Base-by-base conservation (phyloP, 1,140 invertebrate genomes). In the Lerema accius region DNA sequence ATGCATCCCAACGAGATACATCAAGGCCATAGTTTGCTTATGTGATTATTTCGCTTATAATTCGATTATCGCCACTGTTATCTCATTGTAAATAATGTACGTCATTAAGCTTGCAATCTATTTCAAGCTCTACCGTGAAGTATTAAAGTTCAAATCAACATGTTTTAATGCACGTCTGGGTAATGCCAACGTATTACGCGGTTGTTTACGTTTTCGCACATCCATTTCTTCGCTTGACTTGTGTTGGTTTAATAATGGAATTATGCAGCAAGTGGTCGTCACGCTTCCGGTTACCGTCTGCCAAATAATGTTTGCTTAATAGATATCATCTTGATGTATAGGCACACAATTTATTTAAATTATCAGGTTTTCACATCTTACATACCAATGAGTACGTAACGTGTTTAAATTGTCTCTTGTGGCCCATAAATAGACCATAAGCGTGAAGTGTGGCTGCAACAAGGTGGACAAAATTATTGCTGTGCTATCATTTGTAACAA, bases 21-120 rank as follows among this genome's bases (percentile, higher is more conserved):
- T 45, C 23, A 56, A 56, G 53, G 39, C 43, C 40, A 23, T 16
- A 46, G 11, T 55, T 43, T 16, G 15, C 42, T 35, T 58, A 58
- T 45, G n/a, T 35, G 40, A 45, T 58, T 58, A 58, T 46, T 56
- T 58, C n/a, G 51, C 23, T 56, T 56, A 56, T 56, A 56, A 56
- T 32, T 43, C 40, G 40, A 56, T 56, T 56, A 56, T 45, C 19
- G 23, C n/a, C 14, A 56, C 39, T 7, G 39, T 45, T 56, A 56
- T 56, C 53, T 45, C 26, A 15, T 16, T 45, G 42, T 26, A 56
- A 23, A 32, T 6, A 17, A 10, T 15, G 15, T 56, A 45, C 23
- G 3, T 13, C n/a, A 37, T 15, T 7, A 28, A 42, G 37, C 19
- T 23, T 23, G 2, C 5, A 23, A 23, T 2, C 19, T 43, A 42